phyloP scores from a whole-genome alignment of 2,113 vertebrate species.

The Microcebus griseorufus region DNA sequence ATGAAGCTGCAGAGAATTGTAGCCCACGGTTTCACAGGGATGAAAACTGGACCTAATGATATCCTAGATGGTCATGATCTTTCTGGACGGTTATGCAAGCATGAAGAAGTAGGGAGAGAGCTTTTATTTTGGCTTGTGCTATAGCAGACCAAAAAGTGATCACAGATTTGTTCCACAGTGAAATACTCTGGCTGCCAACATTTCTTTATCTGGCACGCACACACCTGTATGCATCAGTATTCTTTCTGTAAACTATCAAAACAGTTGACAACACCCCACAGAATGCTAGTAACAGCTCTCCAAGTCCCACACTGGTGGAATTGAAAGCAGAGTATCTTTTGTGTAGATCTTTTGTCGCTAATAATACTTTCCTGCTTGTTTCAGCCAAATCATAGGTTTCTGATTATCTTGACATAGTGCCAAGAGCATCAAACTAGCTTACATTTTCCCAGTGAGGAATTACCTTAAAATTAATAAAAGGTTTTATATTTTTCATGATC shows the following conservation, averaged over 20 bases:
- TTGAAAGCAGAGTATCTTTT: background rate
- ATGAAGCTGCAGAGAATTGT: background rate
- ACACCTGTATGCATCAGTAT: background rate
- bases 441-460: background rate
- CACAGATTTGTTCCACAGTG: background rate
- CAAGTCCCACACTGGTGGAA: background rate
- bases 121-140: background rate
- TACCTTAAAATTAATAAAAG: background rate
- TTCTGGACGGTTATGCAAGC: conserved; percentile 41
- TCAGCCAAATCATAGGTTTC: background rate
- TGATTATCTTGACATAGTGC: background rate
- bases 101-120: background rate
- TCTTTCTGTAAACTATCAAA: background rate
- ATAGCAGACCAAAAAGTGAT: background rate
- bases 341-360: background rate
- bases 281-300: background rate
- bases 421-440: background rate
- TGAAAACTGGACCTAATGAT: conserved; percentile 1
- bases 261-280: background rate
- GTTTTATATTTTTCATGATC: background rate
- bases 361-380: background rate
- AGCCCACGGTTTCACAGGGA: background rate
- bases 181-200: background rate
- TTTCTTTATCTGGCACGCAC: background rate
- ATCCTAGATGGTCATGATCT: background rate